Base-by-base conservation (phyloP, 2,113 vertebrate species). In the Penelope pileata region DNA sequence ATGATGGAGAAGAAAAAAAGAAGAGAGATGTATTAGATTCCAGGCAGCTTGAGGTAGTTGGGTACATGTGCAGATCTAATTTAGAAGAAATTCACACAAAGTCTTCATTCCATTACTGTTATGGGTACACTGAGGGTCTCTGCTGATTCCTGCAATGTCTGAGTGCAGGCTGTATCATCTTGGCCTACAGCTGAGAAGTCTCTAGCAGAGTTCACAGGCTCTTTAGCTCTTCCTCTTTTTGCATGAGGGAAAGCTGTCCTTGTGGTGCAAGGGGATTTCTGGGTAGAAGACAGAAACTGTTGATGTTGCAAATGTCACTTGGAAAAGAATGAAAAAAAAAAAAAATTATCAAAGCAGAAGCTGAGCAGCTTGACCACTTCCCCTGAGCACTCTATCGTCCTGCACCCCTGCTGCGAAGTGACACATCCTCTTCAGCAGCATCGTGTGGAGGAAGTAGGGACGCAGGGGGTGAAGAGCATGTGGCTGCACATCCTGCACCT, bases 311-410 rank as follows among this genome's bases (percentile, higher is more conserved):
- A 83, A 86, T 70, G 54, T 58, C 75, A 86, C 79, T 93, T 78
- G 68, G 90, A 91, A 94, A 85, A 73, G 90, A 93, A 93, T 29
- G 30, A 54, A 78, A 88, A 69, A 54, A 51, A 38, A 29, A 51
- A 66, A 43, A 38, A 17, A 53, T 85, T 88, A 93, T 74, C 47
- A 96, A 91, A 95, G 91, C 93, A 96, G 96, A 93, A 96, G 68
- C 73, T 68, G 76, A 94, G 73, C 42, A 60, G 43, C 83, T 94
- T 59, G 66, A 77, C 77, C 56, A 80, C 93, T 94, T 95, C 94
- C 88, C 30, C 88, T 72, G 60, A 63, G 56, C 56, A 21, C 58
- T 85, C 45, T 5, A 76, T 73, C 12, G 4, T 80, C 67, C 79
- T 85, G 79, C 82, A 88, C 15, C 63, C 72, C 83, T 80, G 79